Conservation (phyloP, 1,140 invertebrate species). For the Himalopsyche phryganea region DNA sequence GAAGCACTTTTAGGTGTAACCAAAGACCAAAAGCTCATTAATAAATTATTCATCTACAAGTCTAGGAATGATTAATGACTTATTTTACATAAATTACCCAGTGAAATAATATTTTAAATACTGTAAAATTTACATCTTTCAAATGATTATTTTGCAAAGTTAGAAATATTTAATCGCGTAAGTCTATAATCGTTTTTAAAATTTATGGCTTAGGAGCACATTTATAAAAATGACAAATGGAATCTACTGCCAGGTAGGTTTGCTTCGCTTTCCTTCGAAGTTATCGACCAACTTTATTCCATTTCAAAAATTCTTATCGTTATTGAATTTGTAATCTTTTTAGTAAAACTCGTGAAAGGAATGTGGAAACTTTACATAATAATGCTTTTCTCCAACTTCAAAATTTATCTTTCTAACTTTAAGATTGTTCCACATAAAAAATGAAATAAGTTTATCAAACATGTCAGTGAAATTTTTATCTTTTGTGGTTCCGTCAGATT, state of each 20-base stretch:
- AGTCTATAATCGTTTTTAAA: constrained; percentile 19
- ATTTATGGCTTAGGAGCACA: constrained; percentile 9
- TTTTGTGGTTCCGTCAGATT: too few relatives aligned
- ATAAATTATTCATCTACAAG: constrained; percentile 1
- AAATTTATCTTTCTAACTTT: constrained; percentile 7
- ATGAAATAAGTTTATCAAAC: constrained; percentile 8
- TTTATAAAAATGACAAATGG: constrained; percentile 23
- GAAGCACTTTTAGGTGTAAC: too few relatives aligned
- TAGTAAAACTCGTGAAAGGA: constrained; percentile 4
- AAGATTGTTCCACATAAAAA: constrained; percentile 18
- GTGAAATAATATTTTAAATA: neutral
- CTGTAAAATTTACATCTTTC: neutral
- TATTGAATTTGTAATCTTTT: constrained; percentile 23
- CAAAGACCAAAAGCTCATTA: too few relatives aligned
- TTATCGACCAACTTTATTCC: constrained; percentile 14
- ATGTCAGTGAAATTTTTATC: neutral
- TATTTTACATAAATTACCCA: neutral
- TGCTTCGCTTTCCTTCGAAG: neutral
- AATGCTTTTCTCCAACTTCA: constrained; percentile 7
- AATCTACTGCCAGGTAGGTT: neutral
- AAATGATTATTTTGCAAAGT: constrained; percentile 4
- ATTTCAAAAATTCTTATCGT: constrained; percentile 10
- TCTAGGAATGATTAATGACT: neutral
- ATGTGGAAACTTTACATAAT: constrained; percentile 16
- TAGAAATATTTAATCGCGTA: constrained; percentile 13